Base-by-base conservation (phyloP, 2,113 vertebrate species). In the Collichthys lucidus region DNA sequence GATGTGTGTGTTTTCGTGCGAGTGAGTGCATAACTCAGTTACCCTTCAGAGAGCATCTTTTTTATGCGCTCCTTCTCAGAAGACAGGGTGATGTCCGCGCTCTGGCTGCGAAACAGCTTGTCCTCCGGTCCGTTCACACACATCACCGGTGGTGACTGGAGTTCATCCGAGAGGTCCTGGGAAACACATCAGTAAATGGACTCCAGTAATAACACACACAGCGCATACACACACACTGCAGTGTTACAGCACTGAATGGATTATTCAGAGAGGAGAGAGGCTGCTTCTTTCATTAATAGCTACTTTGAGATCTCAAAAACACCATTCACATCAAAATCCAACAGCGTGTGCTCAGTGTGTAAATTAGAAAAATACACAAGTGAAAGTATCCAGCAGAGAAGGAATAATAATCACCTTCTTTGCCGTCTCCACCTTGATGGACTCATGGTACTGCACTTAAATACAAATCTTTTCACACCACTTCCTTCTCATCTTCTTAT, bases 21-120 rank as follows among this genome's bases (percentile, higher is more conserved):
- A 52, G 61, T 46, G 61, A 17, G 66, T 61, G 63, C 11, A 17
- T 1, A 1, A 19, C 12, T 12, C 0, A 3, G n/a, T 93, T 92
- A 95, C 98, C 98, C 98, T 91, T 99, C 98, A 0, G 98, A 99
- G 4, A 99, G 95, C 98, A 99, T 99, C 95, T 99, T 99, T 91
- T 97, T 99, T 40, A 99, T 96, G 47, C 97, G 91, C 89, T 99
- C 98, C 69, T 97, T 96, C 91, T 99, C 98, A 0, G 97, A 94
- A 0, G 94, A 94, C 9, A 97, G 95, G 5, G 98, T 97, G 63
- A 96, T 96, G 7, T 99, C 98, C 0, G 97, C 97, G 2, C 98
- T 99, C 84, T 98, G 97, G 91, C 98, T 99, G 29, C 98, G 96
- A 91, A 97, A 98, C 1, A 99, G 81, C 53, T 99, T 99, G 14